phyloP scores from a whole-genome alignment of 2,113 vertebrate genomes.

The Emydura subglobosa region DNA sequence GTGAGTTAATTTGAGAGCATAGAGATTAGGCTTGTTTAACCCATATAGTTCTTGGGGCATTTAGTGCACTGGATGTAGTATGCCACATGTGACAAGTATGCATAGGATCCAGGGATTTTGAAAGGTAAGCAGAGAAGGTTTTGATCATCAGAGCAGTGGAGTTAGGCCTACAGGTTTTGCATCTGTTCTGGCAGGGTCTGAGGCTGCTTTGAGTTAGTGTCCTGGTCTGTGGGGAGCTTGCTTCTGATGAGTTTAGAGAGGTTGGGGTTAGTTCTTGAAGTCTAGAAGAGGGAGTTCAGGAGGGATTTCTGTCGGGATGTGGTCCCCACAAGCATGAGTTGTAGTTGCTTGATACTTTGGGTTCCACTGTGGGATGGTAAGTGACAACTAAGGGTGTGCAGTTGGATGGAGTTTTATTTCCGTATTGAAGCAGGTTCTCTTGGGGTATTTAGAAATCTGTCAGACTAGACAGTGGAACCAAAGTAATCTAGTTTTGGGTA shows the following conservation, averaged over 20 bases:
- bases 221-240: background rate
- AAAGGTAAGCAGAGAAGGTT: background rate
- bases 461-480: background rate
- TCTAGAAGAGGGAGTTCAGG: background rate
- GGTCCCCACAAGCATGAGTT: background rate
- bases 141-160: background rate
- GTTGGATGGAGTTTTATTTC: background rate
- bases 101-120: background rate
- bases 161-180: background rate
- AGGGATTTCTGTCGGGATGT: background rate
- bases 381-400: background rate
- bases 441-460: background rate
- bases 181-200: background rate
- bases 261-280: background rate
- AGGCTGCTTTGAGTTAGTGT: too few relatives aligned
- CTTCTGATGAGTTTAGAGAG: background rate
- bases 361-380: background rate
- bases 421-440: background rate
- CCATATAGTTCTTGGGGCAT: background rate
- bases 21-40: background rate
- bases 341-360: background rate
- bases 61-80: too few relatives aligned
- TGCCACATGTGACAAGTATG: too few relatives aligned
- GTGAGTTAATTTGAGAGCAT: background rate
- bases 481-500: background rate